Percentiles rank a stretch among this genome's conserved stretches.
Evolutionary conservation across 1,140 invertebrate genomes (phyloP).

Genomic region (Procambarus virginalis): DNA sequence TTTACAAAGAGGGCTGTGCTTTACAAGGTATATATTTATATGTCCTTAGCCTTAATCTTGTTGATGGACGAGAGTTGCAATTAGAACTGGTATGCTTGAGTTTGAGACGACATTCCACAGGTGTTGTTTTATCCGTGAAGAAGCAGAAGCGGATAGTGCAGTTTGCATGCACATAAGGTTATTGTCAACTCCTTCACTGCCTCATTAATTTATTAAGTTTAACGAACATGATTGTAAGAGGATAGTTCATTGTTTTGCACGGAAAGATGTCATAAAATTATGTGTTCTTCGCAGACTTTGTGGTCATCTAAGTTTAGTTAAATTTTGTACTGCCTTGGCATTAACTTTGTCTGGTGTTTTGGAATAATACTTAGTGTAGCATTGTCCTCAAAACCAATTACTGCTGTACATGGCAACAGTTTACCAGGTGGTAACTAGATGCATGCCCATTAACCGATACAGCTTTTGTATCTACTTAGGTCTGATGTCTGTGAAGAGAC

Average conservation of each 20-base stretch:
- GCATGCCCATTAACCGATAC: slow-evolving; percentile 19
- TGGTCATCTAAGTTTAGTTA: neutral
- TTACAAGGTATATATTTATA: too few species aligned
- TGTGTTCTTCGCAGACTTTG: neutral
- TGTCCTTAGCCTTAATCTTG: too few species aligned
- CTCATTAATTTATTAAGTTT: neutral
- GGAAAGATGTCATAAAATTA: neutral
- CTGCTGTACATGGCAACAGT: neutral
- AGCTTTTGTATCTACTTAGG: slow-evolving; percentile 24
- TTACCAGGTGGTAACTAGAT: neutral
- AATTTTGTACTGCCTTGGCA: neutral
- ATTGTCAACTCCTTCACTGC: neutral
- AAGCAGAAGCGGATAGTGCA: neutral
- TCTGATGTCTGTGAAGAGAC: slow-evolving; percentile 18
- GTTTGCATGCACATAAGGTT: neutral
- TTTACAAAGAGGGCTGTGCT: too few species aligned
- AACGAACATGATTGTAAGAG: neutral
- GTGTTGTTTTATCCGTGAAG: neutral
- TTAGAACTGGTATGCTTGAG: neutral
- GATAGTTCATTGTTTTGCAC: neutral
- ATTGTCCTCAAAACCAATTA: neutral
- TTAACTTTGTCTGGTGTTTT: neutral
- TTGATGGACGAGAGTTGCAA: neutral
- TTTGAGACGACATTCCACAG: neutral
- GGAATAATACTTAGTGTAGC: neutral